Base-by-base conservation (phyloP, 2,113 vertebrate species). In the Phrynosoma platyrhinos region DNA sequence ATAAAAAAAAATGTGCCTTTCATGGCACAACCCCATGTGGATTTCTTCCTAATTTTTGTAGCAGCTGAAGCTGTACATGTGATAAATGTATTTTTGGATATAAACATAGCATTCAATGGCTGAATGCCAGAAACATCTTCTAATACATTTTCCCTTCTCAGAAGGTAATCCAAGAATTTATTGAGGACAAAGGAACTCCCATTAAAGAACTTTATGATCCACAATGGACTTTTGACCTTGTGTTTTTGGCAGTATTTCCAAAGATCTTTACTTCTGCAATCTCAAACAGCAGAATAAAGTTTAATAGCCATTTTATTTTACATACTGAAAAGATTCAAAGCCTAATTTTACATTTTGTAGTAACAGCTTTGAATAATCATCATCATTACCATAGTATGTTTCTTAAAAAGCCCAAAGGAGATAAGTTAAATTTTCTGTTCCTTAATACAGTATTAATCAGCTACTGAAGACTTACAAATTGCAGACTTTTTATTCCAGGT, bases 141-240 rank as follows among this genome's bases (percentile, higher is more conserved):
- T 68, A 30, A 40, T 77, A 4, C 58, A 2, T 91, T 90, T 92
- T 87, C 89, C 85, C 36, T 40, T 77, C 1, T 47, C 81, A 77
- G 85, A 10, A 77, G 27, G 87, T 16, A 66, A 87, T 79, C 20
- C 84, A 77, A 42, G 88, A 86, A 79, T 87, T 64, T 2, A 87
- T 40, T 25, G 64, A 12, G 52, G 75, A n/a, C 69, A 90, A 86
- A 69, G 62, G 9, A 82, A 83, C 52, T 87, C 53, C 42, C 52
- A 47, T 79, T 53, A 91, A 78, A 72, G 16, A 84, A 77, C 84
- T 82, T 90, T 78, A 84, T 90, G 91, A 91, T 69, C 47, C 6
- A 1, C 14, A 76, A 5, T 86, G 25, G 71, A 16, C 71, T 71
- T 91, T 74, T 92, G 69, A 52, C 86, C 27, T 25, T 84, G 21